phyloP scores from a whole-genome alignment of 2,888 invertebrate genomes.

The Polyommatus icarus region DNA sequence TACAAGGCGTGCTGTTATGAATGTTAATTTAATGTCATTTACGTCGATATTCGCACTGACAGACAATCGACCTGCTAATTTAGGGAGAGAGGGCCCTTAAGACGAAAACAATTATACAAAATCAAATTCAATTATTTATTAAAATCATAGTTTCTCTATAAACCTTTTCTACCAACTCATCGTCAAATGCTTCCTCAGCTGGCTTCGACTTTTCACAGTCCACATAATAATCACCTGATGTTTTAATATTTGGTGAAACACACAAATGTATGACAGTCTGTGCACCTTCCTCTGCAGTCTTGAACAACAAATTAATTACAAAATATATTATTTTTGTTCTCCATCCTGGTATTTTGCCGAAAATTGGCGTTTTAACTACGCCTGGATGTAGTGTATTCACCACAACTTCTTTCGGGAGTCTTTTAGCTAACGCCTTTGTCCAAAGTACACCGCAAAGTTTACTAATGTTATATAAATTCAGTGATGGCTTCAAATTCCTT shows the following conservation, averaged over 20 bases:
- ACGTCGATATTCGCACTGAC: too few species aligned
- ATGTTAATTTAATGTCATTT: too few species aligned
- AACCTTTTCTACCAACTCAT: conserved; percentile 84
- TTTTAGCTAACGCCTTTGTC: conserved; percentile 63
- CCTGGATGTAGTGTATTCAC: conserved; percentile 93
- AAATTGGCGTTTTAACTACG: conserved; percentile 88
- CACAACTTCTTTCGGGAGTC: conserved; percentile 80
- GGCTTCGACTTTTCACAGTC: conserved; percentile 84
- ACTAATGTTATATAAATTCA: conserved; percentile 68
- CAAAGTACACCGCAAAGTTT: conserved; percentile 68
- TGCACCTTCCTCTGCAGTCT: conserved; percentile 87
- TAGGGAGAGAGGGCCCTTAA: too few species aligned
- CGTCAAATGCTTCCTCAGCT: conserved; percentile 79
- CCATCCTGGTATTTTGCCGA: conserved; percentile 78
- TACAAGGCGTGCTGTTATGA: too few species aligned
- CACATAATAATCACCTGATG: conserved; percentile 87
- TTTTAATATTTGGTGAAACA: conserved; percentile 85
- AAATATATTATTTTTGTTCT: conserved; percentile 72
- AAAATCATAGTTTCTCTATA: conserved; percentile 81
- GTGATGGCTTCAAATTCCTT: conserved; percentile 48
- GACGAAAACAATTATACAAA: neutral
- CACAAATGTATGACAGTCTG: conserved; percentile 88
- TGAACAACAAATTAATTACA: conserved; percentile 82
- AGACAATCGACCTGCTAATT: too few species aligned
- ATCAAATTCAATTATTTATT: neutral